Evolutionary conservation across 2,888 invertebrate genomes (phyloP).

Genomic region (Phaonia tiefii): DNA sequence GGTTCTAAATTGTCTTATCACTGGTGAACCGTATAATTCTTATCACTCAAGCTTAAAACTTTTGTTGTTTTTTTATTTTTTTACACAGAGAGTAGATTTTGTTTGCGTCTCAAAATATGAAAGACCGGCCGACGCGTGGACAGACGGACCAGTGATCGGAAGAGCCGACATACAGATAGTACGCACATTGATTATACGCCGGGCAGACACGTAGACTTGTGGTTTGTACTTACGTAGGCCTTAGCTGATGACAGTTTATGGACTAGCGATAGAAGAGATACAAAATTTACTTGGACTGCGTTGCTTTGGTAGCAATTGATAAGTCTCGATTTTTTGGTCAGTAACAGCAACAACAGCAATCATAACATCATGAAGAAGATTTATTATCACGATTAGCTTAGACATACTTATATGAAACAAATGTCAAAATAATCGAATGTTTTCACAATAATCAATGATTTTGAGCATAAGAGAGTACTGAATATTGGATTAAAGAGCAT

Average conservation of each 20-base stretch:
- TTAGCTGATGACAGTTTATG: neutral
- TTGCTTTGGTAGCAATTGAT: slow-evolving; percentile 1
- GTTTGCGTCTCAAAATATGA: slow-evolving; percentile 15
- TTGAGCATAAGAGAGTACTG: too few relatives aligned
- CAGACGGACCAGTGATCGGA: neutral
- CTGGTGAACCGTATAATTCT: slow-evolving; percentile 57
- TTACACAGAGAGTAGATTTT: neutral
- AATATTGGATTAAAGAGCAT: too few relatives aligned
- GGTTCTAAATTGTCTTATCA: slow-evolving; percentile 64
- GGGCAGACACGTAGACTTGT: neutral
- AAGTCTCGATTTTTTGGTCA: neutral
- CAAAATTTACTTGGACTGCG: neutral
- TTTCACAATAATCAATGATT: too few relatives aligned
- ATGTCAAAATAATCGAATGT: neutral
- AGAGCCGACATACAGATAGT: too few relatives aligned
- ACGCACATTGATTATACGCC: too few relatives aligned
- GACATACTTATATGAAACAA: too few relatives aligned
- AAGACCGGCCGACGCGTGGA: slow-evolving; percentile 10
- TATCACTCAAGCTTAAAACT: slow-evolving; percentile 58
- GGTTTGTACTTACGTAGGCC: neutral
- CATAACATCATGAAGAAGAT: too few relatives aligned
- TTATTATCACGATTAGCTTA: too few relatives aligned
- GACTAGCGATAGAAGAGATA: too few relatives aligned
- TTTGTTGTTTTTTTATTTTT: slow-evolving; percentile 18
- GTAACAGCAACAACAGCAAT: too few relatives aligned